phyloP scores from a whole-genome alignment of 2,888 invertebrate species.

The Hyppa rectilinea region DNA sequence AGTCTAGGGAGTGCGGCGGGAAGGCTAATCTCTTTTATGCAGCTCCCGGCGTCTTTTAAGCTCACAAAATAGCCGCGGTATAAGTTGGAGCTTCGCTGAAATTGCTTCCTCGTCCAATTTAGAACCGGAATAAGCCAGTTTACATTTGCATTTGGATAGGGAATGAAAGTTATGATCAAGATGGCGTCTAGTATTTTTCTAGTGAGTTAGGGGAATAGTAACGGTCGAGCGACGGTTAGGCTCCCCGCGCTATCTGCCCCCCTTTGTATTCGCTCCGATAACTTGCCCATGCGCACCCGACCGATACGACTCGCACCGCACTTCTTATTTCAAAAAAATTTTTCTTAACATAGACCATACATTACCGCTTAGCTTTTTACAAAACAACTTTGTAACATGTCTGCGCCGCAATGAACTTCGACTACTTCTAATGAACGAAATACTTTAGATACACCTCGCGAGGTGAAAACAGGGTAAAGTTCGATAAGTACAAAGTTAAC shows the following conservation, averaged over 20 bases:
- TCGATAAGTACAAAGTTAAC: constrained; percentile 85
- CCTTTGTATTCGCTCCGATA: constrained; percentile 91
- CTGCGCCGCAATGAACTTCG: constrained; percentile 79
- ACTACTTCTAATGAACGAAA: constrained; percentile 53
- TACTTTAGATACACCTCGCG: constrained; percentile 47
- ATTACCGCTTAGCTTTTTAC: constrained; percentile 80
- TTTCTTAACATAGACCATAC: constrained; percentile 81
- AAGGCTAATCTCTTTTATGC: constrained; percentile 83
- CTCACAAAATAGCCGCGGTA: constrained; percentile 74
- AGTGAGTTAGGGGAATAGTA: constrained; percentile 88
- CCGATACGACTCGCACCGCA: constrained; percentile 87
- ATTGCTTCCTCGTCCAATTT: constrained; percentile 83
- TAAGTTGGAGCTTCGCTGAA: constrained; percentile 69
- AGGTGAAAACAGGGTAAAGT: constrained; percentile 79
- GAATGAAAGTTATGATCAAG: constrained; percentile 78
- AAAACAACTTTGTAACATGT: constrained; percentile 67
- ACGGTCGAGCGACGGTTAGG: constrained; percentile 90
- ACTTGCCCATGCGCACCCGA: constrained; percentile 90
- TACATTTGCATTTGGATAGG: constrained; percentile 76
- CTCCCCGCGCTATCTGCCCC: constrained; percentile 90
- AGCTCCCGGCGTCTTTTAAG: constrained; percentile 71
- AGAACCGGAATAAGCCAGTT: constrained; percentile 76
- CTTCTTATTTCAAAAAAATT: constrained; percentile 87
- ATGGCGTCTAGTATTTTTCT: constrained; percentile 89
- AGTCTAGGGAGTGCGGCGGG: constrained; percentile 76